Evolutionary conservation across 2,888 invertebrate species (phyloP).

Genomic region (Tortricodes alternella): DNA sequence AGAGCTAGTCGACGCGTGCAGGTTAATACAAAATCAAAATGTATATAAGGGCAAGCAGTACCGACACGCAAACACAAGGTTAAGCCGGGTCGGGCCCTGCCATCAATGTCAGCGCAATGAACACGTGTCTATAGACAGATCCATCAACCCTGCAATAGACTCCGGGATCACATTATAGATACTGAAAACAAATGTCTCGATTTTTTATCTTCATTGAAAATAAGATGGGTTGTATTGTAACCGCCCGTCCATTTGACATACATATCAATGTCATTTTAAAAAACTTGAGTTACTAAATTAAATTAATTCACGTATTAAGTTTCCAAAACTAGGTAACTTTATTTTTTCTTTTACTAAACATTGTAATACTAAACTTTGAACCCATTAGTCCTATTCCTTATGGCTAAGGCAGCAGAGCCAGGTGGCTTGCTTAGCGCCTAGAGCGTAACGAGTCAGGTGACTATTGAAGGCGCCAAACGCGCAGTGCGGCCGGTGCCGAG

Average conservation of each 20-base stretch:
- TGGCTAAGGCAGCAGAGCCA: too few species aligned
- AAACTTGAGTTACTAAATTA: too few species aligned
- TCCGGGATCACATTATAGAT: constrained; percentile 35
- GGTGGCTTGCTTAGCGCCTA: too few species aligned
- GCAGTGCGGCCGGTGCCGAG: too few species aligned
- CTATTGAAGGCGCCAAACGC: too few species aligned
- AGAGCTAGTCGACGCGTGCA: constrained; percentile 38
- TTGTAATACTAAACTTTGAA: too few species aligned
- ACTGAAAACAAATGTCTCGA: constrained; percentile 7
- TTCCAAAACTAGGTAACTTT: too few species aligned
- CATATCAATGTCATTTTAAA: too few species aligned
- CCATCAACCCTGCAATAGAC: neutral
- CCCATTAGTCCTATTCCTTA: too few species aligned
- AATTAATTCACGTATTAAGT: too few species aligned
- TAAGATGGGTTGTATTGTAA: neutral
- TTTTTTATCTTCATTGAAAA: constrained; percentile 3
- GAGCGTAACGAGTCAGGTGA: too few species aligned
- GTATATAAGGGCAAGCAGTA: constrained; percentile 51
- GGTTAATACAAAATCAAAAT: constrained; percentile 49
- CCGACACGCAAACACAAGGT: constrained; percentile 65
- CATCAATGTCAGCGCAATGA: constrained; percentile 61
- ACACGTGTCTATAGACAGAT: constrained; percentile 7
- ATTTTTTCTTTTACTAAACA: too few species aligned
- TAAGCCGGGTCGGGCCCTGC: constrained; percentile 55
- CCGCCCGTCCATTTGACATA: neutral